Evolutionary conservation across 2,888 invertebrate species (phyloP).

Genomic region (Cyclophora punctaria): DNA sequence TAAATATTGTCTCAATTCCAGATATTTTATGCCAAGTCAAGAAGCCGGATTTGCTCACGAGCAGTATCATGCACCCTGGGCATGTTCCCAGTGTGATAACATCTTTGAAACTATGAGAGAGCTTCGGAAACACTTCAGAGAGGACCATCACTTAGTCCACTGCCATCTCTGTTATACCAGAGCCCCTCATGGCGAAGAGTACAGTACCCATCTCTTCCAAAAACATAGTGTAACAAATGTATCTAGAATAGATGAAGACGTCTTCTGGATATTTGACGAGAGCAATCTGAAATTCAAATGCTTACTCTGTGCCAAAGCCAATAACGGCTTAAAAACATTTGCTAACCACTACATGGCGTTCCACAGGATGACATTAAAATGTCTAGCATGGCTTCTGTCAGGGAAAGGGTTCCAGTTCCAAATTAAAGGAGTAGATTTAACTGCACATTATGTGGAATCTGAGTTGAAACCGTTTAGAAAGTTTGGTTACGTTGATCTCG

Average conservation of each 20-base stretch:
- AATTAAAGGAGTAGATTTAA: conserved; percentile 57
- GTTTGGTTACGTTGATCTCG: conserved; percentile 51
- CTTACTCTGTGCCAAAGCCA: conserved; percentile 50
- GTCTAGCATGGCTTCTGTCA: conserved; percentile 49
- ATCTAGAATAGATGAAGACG: conserved; percentile 39
- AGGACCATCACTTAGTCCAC: conserved; percentile 52
- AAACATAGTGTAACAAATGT: conserved; percentile 57
- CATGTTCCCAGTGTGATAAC: conserved; percentile 61
- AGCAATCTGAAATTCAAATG: conserved; percentile 46
- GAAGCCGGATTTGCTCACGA: conserved; percentile 50
- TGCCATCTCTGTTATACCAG: conserved; percentile 63
- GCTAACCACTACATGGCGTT: conserved; percentile 64
- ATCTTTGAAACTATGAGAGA: conserved; percentile 44
- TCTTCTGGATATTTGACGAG: conserved; percentile 52
- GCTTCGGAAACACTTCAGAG: conserved; percentile 47
- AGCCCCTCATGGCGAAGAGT: conserved; percentile 50
- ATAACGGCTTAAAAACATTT: conserved; percentile 39
- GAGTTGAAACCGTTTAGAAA: conserved; percentile 42
- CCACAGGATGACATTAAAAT: conserved; percentile 64
- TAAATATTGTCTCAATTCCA: conserved; percentile 25
- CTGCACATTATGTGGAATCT: conserved; percentile 46
- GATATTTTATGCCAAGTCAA: conserved; percentile 62
- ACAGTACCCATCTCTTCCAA: conserved; percentile 52
- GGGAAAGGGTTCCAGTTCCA: conserved; percentile 52
- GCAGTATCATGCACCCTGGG: conserved; percentile 62